A percentile compares a stretch with the other conserved stretches of the same genome.
Evolutionary conservation across 2,888 invertebrate genomes (phyloP).

Genomic region (Pteria penguin): DNA sequence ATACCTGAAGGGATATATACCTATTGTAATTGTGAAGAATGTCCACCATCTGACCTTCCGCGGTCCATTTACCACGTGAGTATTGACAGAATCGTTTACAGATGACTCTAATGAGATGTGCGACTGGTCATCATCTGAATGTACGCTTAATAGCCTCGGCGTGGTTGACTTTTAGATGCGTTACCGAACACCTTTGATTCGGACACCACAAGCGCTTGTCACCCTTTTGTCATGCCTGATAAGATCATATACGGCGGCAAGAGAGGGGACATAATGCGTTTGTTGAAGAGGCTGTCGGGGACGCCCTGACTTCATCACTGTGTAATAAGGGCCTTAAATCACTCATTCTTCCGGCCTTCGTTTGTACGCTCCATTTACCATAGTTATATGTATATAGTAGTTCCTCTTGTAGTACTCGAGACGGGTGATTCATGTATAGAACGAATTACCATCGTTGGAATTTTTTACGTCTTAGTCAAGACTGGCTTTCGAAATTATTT

Average conservation of each 20-base stretch:
- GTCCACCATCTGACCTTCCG: too few relatives aligned
- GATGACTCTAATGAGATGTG: neutral
- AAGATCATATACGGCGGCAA: neutral
- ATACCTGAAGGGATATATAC: too few relatives aligned
- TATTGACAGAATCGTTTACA: neutral
- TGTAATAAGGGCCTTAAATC: neutral
- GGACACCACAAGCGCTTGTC: neutral
- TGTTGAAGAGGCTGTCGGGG: neutral
- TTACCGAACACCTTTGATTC: neutral
- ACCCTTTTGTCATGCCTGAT: neutral
- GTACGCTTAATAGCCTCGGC: neutral
- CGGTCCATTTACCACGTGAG: neutral
- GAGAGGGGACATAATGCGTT: neutral
- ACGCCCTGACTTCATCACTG: neutral
- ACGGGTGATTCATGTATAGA: too few relatives aligned
- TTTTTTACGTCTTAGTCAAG: too few relatives aligned
- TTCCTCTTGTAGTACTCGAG: too few relatives aligned
- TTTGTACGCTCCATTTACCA: neutral
- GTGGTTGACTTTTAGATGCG: neutral
- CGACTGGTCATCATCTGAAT: neutral
- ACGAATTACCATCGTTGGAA: too few relatives aligned
- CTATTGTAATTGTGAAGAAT: too few relatives aligned
- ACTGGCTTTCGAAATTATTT: too few relatives aligned
- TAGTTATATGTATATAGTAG: too few relatives aligned
- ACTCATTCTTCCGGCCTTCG: neutral